Base-by-base conservation (phyloP, 2,888 invertebrate species). In the Terebella lapidaria region DNA sequence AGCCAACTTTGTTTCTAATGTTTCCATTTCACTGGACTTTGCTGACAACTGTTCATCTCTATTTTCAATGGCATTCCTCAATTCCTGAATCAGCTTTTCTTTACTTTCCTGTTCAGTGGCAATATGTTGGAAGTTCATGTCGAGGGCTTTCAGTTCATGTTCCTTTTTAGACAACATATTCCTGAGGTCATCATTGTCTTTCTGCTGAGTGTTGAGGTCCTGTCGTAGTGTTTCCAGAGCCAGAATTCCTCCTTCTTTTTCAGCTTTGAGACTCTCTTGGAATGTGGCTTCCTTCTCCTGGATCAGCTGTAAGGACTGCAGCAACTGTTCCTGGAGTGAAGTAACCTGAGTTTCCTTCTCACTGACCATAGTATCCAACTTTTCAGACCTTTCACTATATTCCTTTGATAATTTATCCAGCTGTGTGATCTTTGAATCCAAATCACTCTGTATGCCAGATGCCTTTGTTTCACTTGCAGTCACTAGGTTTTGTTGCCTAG, bases 291-390 rank as follows among this genome's bases (percentile, higher is more conserved):
- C 59, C 29, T 59, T 52, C 24, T 56, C 56, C 25, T 59, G 62
- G 2, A 56, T 20, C 30, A 54, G 27, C 27, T 58, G 55, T 1
- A 60, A 51, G 3, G 61, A 58, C n/a, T 54, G 25, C 15, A 61
- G 54, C 5, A 61, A 46, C 29, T 61, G 61, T 24, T 61, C 58
- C 35, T 58, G 57, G 2, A 61, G 10, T 4, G 61, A 54, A 20
- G 53, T 54, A 5, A 59, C 24, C 25, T 57, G 59, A 24, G 47
- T 25, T 5, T 55, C 56, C 51, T 59, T 62, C 46, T 62, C 62
- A n/a, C 26, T n/a, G 28, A 56, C n/a, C 28, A 46, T 28, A 15
- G 24, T 46, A 26, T 56, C 26, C 10, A 56, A n/a, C 10, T 25
- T 28, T 5, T 26, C 26, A 25, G 10, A 18, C n/a, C n/a, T 47